Evolutionary conservation across 2,113 vertebrate species (phyloP).

Genomic region (Thamnophis sirtalis): DNA sequence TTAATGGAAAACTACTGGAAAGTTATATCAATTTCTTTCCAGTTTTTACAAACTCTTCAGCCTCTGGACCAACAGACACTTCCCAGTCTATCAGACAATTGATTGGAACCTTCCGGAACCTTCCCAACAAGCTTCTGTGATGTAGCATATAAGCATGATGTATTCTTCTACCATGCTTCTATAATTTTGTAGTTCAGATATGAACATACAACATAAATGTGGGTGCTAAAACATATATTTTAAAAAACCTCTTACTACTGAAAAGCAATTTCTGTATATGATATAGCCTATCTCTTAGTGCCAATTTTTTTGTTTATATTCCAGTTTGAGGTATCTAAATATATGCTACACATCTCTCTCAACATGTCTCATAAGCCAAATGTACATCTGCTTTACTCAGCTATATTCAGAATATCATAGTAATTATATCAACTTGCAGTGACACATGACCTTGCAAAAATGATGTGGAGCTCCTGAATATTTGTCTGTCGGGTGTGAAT

Average conservation of each 20-base stretch:
- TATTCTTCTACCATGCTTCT: neutral
- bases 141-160: neutral
- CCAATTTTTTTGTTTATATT: neutral
- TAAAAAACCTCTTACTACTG: neutral
- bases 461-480: neutral
- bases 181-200: neutral
- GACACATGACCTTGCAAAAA: neutral
- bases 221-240: neutral
- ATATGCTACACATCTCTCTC: neutral
- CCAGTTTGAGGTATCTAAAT: neutral
- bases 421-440: neutral
- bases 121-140: neutral
- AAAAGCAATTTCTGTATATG: neutral
- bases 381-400: neutral
- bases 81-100: neutral
- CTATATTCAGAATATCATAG: neutral
- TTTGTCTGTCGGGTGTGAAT: neutral
- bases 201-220: neutral
- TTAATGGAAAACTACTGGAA: neutral
- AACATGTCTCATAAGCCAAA: neutral
- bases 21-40: neutral
- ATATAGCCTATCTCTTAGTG: too few species aligned
- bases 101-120: slow-evolving; percentile 23
- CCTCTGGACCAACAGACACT: neutral
- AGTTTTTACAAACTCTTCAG: neutral